These are phyloP conservation scores for Brachionichthys hirsutus DNA, from an alignment of 2,113 vertebrate species.

Conservation along the genomic window DNA sequence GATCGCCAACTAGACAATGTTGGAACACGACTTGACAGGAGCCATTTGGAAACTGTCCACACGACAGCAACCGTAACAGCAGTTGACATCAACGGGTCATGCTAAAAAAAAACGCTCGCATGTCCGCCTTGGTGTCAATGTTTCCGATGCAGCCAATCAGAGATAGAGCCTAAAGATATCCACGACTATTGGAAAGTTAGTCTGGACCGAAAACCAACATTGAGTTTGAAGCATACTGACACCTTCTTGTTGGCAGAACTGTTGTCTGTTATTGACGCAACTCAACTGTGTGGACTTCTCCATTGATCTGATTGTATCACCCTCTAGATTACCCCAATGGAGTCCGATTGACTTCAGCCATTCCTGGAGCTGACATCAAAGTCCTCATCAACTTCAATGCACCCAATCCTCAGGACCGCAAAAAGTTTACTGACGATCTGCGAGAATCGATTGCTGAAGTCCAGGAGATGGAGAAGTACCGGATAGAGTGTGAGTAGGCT, in stretches of 20 bases:
- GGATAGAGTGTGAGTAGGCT: conserved; percentile 90
- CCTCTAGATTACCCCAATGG: conserved; percentile 93
- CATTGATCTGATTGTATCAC: not conserved
- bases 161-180: too few relatives aligned
- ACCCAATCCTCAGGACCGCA: conserved; percentile 97
- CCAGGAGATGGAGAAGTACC: conserved; percentile 99
- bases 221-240: not conserved
- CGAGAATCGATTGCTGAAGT: conserved; percentile 95
- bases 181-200: too few relatives aligned
- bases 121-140: too few relatives aligned
- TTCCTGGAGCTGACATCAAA: conserved; percentile 94
- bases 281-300: not conserved
- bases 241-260: not conserved
- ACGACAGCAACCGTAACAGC: too few relatives aligned
- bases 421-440: conserved; percentile 96
- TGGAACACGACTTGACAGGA: too few relatives aligned
- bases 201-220: not conserved
- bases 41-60: too few relatives aligned
- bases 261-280: not conserved
- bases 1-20: too few relatives aligned
- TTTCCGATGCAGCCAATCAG: too few relatives aligned
- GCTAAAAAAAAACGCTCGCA: too few relatives aligned
- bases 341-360: conserved; percentile 91
- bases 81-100: too few relatives aligned
- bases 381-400: conserved; percentile 98